phyloP scores from a whole-genome alignment of 2,113 vertebrate genomes.

The Melanocharis versteri region DNA sequence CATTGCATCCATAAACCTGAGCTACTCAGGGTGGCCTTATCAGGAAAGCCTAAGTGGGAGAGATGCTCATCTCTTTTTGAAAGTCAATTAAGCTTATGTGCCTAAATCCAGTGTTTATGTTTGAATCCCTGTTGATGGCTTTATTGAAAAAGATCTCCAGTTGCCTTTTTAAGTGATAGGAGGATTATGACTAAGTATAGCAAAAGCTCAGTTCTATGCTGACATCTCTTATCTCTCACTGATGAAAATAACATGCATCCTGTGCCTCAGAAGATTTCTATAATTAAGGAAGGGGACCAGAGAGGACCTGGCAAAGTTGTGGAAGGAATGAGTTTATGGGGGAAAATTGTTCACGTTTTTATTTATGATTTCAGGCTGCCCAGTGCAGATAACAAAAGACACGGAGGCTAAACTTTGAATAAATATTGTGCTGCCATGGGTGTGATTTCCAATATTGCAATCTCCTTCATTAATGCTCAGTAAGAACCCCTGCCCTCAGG shows the following conservation, averaged over 20 bases:
- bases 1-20: background rate
- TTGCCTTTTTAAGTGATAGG: constrained; percentile 22
- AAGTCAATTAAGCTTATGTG: constrained; percentile 28
- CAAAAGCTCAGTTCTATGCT: background rate
- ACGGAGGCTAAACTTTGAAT: background rate
- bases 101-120: background rate
- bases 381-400: background rate
- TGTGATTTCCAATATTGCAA: background rate
- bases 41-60: background rate
- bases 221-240: background rate
- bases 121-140: background rate
- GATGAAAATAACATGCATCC: background rate
- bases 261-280: background rate
- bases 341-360: background rate
- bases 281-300: background rate
- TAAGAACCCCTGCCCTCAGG: background rate
- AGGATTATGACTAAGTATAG: constrained; percentile 8
- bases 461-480: background rate
- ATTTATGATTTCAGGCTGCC: background rate
- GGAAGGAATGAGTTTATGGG: background rate
- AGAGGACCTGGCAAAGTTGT: background rate
- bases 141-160: constrained; percentile 25
- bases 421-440: background rate
- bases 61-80: constrained; percentile 10
- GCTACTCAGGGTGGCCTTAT: background rate